Evolutionary conservation across 1,140 invertebrate genomes (phyloP), one percentile per base, ranked within the genome.

Genomic region (Heliconius himera): DNA sequence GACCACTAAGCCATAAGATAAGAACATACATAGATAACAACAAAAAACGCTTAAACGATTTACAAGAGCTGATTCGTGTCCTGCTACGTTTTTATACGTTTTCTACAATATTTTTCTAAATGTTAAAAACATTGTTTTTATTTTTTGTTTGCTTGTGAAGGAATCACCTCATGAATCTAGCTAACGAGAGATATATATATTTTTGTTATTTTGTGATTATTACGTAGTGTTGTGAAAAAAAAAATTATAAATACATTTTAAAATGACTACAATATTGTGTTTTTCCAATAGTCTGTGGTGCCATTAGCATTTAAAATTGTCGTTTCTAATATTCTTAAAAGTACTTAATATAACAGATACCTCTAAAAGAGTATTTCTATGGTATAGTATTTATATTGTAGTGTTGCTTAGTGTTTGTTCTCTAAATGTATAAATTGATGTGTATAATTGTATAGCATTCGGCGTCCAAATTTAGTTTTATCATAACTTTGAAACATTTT

Each of bases 361-460:
- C 60, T 66, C 60, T 66, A 26, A 26, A 66, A 66, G 60, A 66
- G 60, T 66, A 66, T 66, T 66, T 66, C 60, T 66, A 66, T 29
- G 3, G 60, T 66, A 66, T 46, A 46, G 41, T 46, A 46, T 46
- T 46, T 46, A 11, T 46, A 46, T 46, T 16, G 41, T 46, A 46
- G 16, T 16, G 13, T 46, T 46, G 60, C 26, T 66, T 66, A 66
- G 13, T 66, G 11, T 66, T 29, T 66, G 60, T 66, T 66, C 22
- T 66, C 60, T 66, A 66, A 29, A 29, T 66, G 60, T 66, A 66
- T 66, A 66, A 66, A 66, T 66, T 66, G 60, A 66, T 29, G 60
- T 66, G 60, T 66, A 66, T 66, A 66, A 66, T 66, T 66, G 56
- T 66, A 66, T 66, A 66, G 60, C 60, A 29, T 22, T 66, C 5